Evolutionary conservation across 2,888 invertebrate species (phyloP), one percentile per base, ranked within the genome.

Genomic region (Oegoconia quadripuncta): DNA sequence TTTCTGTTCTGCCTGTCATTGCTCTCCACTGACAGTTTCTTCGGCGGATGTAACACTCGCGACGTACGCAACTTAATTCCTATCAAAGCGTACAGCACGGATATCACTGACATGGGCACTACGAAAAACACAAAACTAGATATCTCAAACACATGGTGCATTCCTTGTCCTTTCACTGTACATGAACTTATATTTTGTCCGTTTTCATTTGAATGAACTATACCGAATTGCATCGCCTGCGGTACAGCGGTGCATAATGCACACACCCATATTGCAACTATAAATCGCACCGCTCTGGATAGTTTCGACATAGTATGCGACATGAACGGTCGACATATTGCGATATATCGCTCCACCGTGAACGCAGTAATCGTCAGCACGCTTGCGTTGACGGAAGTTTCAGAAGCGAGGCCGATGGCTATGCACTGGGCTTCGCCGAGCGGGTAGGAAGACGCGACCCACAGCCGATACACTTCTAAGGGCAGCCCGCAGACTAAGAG

Each of bases 341-440:
- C 95, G 23, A 95, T 91, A 68, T 95, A 97, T 45, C 97, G 89
- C 73, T 97, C 97, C 9, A 96, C 92, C 0, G 94, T 97, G 73
- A 97, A 97, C 2, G 95, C 95, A 0, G 95, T 95, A 59, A 97
- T 97, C 8, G 93, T 94, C 45, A 94, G 76, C 1, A 97, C 95
- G 0, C 96, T 96, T 0, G 95, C 95, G 65, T 95, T 94, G 13
- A 93, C 92, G 0, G 94, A 93, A n/a, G 94, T 94, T 75, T 97
- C 97, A 0, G 96, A 94, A 0, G 94, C 91, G 33, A 96, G 89
- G 5, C 93, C 93, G 48, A 91, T 86, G 8, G 93, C 75, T 8
- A 94, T 89, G 74, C 96, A 97, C 52, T 94, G 91, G 3, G 90
- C 89, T 63, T 95, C 94, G 0, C 94, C 94, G 48, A 96, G 91